These are phyloP conservation scores for Merluccius polli DNA, from an alignment of 2,797 vertebrate species.

Conservation along the genomic window DNA sequence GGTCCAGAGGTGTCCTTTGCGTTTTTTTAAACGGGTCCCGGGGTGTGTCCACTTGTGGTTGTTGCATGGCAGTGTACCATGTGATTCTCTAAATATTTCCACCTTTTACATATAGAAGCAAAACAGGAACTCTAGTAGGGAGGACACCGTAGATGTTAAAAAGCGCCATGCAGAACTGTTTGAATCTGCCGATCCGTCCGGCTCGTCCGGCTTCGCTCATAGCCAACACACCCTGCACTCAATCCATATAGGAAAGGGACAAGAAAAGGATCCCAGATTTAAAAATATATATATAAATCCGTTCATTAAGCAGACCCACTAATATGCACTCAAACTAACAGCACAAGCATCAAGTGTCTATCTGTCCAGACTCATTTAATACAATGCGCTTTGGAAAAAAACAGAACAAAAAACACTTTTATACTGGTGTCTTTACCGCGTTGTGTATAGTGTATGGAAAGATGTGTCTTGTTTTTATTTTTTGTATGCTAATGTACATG, in stretches of 20 bases:
- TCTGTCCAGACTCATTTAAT: background rate
- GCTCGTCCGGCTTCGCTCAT: background rate
- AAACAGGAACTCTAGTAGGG: background rate
- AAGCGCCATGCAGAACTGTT: background rate
- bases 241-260: constrained; percentile 1
- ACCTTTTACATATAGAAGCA: constrained; percentile 35
- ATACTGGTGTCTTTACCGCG: constrained; percentile 8
- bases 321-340: constrained; percentile 6
- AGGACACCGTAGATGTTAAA: background rate
- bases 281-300: background rate
- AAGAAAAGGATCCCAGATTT: background rate
- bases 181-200: background rate
- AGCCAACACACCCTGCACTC: background rate
- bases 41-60: constrained; percentile 52
- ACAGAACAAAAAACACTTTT: constrained; percentile 15
- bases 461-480: constrained; percentile 23
- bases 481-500: constrained; percentile 6
- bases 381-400: constrained; percentile 15
- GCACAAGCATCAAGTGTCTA: background rate
- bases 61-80: constrained; percentile 58
- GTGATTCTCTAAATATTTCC: constrained; percentile 44
- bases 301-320: constrained; percentile 1
- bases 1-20: background rate
- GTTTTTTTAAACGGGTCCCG: constrained; percentile 53
- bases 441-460: constrained; percentile 12